Percentiles rank a stretch among this genome's conserved stretches.
Evolutionary conservation across 2,888 invertebrate species (phyloP).

Genomic region (Ophonus ardosiacus): DNA sequence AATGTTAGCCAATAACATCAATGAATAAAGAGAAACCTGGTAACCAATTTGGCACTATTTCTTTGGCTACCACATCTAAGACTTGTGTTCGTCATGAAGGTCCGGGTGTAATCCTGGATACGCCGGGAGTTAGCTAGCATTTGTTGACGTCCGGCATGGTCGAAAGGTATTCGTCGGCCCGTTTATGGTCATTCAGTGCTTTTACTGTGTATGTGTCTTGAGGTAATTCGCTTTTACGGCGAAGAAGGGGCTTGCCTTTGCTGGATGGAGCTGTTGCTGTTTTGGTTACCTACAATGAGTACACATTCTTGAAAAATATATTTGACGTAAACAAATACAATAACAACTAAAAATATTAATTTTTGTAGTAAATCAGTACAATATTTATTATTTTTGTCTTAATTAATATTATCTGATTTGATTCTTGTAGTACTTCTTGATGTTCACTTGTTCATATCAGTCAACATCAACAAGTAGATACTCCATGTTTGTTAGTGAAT

Average conservation of each 20-base stretch:
- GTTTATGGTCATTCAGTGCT: slow-evolving; percentile 94
- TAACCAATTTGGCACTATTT: not conserved
- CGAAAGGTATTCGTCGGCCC: slow-evolving; percentile 93
- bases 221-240: slow-evolving; percentile 97
- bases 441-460: not conserved
- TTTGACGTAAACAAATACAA: too few species aligned
- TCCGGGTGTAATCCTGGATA: not conserved
- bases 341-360: too few species aligned
- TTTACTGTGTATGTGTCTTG: slow-evolving; percentile 94
- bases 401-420: not conserved
- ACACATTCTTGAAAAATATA: not conserved
- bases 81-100: slow-evolving; percentile 28
- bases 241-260: slow-evolving; percentile 89
- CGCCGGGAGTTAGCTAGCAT: slow-evolving; percentile 81
- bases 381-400: too few species aligned
- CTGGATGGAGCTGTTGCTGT: not conserved
- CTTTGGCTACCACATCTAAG: not conserved
- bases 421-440: not conserved
- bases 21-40: not conserved
- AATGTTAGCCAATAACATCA: not conserved
- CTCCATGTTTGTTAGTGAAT: not conserved
- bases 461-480: not conserved
- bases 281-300: slow-evolving; percentile 21
- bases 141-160: slow-evolving; percentile 92
- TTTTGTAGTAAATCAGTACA: too few species aligned